Evolutionary conservation across 92 coral and sea anemone genomes (phyloP), one percentile per base, ranked within the genome.

Genomic region (Porites evermanni): DNA sequence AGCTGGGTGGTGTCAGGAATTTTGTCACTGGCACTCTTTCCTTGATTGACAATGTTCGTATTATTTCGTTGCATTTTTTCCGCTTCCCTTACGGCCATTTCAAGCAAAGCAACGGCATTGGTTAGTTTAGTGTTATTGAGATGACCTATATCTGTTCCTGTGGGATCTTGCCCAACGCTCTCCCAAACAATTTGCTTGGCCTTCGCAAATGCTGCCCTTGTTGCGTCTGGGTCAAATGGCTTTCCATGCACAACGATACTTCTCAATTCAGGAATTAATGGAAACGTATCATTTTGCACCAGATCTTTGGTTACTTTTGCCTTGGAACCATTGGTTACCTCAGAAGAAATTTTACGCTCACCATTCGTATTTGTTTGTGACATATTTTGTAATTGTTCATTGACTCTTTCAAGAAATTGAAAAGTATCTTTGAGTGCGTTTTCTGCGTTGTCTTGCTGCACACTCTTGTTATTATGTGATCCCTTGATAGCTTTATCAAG

Each of bases 151-250:
- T 83, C 80, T 14, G 80, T 24, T 23, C 67, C 64, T 0, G 52
- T 4, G 23, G 80, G 74, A 60, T 83, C 74, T 53, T 75, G 87
- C 10, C 80, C 87, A 51, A 74, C 87, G 60, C 80, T 83, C 16
- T 83, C 87, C 87, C 74, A 83, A 9, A 85, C 83, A 68, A 85
- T 85, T 77, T 85, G 77, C 77, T 78, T 85, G 54, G 88, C 88
- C 6, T 70, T 51, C 51, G 88, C 88, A 52, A 85, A 85, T 0
- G 88, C 88, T 12, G 88, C 88, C 66, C 88, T 85, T 26, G 88
- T 76, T 58, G 58, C 51, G 44, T 78, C 83, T 52, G 88, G 82
- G 24, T 85, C 59, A 64, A 83, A 83, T 29, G 75, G 66, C 53
- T 84, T 75, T 13, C 83, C 88, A 44, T 70, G 88, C 74, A 77